These are phyloP conservation scores for Drosophila virilis DNA, from an alignment of 1,140 invertebrate species.

Conservation along the genomic window DNA sequence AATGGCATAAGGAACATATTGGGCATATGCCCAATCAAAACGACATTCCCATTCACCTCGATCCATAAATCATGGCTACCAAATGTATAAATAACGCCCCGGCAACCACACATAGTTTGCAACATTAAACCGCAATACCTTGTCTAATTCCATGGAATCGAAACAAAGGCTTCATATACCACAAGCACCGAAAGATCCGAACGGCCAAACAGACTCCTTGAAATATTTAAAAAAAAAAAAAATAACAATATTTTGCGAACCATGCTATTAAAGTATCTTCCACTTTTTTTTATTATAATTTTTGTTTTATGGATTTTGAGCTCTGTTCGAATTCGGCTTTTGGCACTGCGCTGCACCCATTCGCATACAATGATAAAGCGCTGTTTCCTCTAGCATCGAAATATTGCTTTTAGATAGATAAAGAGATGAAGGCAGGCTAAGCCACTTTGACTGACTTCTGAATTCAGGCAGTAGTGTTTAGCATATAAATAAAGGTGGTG, in stretches of 20 bases:
- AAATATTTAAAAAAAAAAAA: slow-evolving; percentile 57
- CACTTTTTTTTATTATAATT: slow-evolving; percentile 25
- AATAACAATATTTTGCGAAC: slow-evolving; percentile 32
- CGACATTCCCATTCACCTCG: slow-evolving; percentile 31
- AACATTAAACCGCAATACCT: slow-evolving; percentile 58
- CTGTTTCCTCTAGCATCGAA: slow-evolving; percentile 61
- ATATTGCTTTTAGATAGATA: slow-evolving; percentile 72
- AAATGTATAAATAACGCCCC: slow-evolving; percentile 61
- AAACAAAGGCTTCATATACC: slow-evolving; percentile 57
- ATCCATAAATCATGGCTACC: slow-evolving; percentile 65
- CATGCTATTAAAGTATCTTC: slow-evolving; percentile 63
- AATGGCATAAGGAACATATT: slow-evolving; percentile 29
- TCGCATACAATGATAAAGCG: slow-evolving; percentile 63
- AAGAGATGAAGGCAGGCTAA: slow-evolving; percentile 31
- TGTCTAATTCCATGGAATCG: slow-evolving; percentile 69
- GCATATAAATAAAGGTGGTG: slow-evolving; percentile 71
- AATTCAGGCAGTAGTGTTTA: slow-evolving; percentile 63
- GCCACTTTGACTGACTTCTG: slow-evolving; percentile 72
- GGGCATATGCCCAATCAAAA: slow-evolving; percentile 36
- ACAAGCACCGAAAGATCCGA: slow-evolving; percentile 18
- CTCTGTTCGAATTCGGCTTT: slow-evolving; percentile 14
- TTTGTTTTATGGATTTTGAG: slow-evolving; percentile 32
- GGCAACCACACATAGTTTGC: slow-evolving; percentile 52
- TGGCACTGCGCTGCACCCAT: slow-evolving; percentile 67
- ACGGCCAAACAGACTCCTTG: slow-evolving; percentile 42